phyloP scores from a whole-genome alignment of 1,140 invertebrate genomes.

The Latrodectus geometricus region DNA sequence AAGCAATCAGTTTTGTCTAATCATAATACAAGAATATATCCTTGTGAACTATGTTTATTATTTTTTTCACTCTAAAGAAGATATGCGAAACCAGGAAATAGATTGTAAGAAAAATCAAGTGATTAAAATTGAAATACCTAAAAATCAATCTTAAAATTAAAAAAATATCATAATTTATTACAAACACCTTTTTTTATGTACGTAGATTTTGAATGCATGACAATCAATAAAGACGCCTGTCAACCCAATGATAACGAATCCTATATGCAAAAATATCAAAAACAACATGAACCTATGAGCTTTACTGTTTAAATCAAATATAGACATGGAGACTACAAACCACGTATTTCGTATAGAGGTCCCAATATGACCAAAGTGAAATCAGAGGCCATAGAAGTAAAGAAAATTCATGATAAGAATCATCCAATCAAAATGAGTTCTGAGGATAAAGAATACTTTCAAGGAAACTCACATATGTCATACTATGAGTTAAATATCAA shows the following conservation, averaged over 20 bases:
- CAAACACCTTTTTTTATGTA: slow-evolving; percentile 31
- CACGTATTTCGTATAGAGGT: background rate
- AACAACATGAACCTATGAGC: slow-evolving; percentile 24
- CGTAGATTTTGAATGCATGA: slow-evolving; percentile 19
- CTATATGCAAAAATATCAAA: slow-evolving; percentile 14
- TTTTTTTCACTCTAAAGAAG: background rate
- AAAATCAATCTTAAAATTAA: slow-evolving; percentile 3
- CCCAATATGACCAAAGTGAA: background rate
- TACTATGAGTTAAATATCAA: background rate
- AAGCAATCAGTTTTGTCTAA: background rate
- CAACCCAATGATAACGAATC: background rate
- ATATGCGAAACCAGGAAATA: background rate
- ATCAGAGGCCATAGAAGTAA: background rate
- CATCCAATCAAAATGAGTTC: background rate
- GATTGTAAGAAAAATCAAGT: background rate
- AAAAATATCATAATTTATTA: slow-evolving; percentile 10
- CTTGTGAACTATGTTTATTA: slow-evolving; percentile 15
- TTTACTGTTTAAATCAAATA: background rate
- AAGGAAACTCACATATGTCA: background rate
- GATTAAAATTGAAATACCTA: slow-evolving; percentile 12
- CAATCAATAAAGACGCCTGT: too few relatives aligned
- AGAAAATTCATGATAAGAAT: background rate
- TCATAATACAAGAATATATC: background rate
- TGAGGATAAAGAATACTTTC: background rate
- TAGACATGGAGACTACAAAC: background rate